Evolutionary conservation across 1,140 invertebrate species (phyloP), one percentile per base, ranked within the genome.

Genomic region (Brachionus plicatilis): DNA sequence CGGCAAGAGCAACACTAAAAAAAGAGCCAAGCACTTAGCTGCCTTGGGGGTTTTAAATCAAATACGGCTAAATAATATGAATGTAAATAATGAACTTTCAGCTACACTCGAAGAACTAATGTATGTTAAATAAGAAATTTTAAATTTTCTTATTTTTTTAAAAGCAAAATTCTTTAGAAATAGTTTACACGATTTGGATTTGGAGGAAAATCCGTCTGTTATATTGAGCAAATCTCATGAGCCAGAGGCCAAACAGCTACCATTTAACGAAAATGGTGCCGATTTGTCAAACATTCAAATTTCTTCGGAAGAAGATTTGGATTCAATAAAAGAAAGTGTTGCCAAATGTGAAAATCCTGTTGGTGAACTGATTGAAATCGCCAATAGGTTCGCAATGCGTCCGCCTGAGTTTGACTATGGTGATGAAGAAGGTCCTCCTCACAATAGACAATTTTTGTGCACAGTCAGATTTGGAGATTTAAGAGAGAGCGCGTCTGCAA

Each of bases 321-420:
- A 72, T 11, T 41, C 4, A 5, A 50, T 76, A 12, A 76, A 76
- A 76, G 72, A 76, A 29, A 82, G 79, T 68, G 50, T 68, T 4
- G 43, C 20, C 2, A 68, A 47, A 24, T 65, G 65, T 43, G 53
- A 82, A 68, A 82, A 82, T 82, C 79, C 79, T 6, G 79, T 82
- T n/a, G 79, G 79, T 68, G 79, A 82, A 68, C 60, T 82, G 1
- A 82, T 82, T 65, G 79, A 82, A 66, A 68, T 82, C 20, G 79
- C 53, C 2, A 43, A 65, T 20, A 60, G 20, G 45, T 82, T 65
- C 29, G 6, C 79, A 9, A 82, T 82, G 53, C 37, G 79, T 24
- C 79, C 79, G 41, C 79, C 79, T 7, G 79, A 82, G 41, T 82
- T 82, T 14, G 79, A 82, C 14, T 60, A 65, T n/a, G 65, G 53